Conservation (phyloP, 2,888 invertebrate genomes). For the Hydraecia micacea region DNA sequence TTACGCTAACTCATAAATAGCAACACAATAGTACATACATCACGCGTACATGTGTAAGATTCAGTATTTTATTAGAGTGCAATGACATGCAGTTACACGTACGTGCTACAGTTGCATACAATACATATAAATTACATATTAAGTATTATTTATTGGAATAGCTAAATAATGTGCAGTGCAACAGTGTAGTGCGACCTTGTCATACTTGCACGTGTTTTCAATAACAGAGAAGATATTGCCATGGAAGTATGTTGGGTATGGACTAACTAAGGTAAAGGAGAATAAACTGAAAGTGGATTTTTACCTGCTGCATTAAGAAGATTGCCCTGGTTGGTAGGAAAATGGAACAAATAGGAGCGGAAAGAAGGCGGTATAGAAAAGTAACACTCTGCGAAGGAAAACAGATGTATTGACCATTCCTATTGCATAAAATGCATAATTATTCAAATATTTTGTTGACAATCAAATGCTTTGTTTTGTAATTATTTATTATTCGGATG, state of each 20-base stretch:
- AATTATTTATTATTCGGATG: conserved; percentile 48
- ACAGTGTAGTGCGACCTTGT: conserved; percentile 54
- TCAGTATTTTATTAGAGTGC: conserved; percentile 55
- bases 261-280: conserved; percentile 27
- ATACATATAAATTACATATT: conserved; percentile 43
- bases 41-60: conserved; percentile 48
- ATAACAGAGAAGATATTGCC: conserved; percentile 52
- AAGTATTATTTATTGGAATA: conserved; percentile 49
- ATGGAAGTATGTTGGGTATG: conserved; percentile 33
- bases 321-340: background rate
- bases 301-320: background rate
- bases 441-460: conserved; percentile 39
- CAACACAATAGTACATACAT: conserved; percentile 39
- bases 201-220: conserved; percentile 58
- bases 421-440: conserved; percentile 14
- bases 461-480: conserved; percentile 52
- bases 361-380: background rate
- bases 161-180: conserved; percentile 46
- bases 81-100: conserved; percentile 53
- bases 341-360: background rate
- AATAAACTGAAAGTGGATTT: conserved; percentile 3
- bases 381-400: background rate
- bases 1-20: conserved; percentile 32
- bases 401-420: background rate
- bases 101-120: conserved; percentile 52